Percentiles rank a stretch among this genome's conserved stretches.
These are phyloP conservation scores for Baccha elongata DNA, from an alignment of 2,888 invertebrate genomes.

Conservation along the genomic window DNA sequence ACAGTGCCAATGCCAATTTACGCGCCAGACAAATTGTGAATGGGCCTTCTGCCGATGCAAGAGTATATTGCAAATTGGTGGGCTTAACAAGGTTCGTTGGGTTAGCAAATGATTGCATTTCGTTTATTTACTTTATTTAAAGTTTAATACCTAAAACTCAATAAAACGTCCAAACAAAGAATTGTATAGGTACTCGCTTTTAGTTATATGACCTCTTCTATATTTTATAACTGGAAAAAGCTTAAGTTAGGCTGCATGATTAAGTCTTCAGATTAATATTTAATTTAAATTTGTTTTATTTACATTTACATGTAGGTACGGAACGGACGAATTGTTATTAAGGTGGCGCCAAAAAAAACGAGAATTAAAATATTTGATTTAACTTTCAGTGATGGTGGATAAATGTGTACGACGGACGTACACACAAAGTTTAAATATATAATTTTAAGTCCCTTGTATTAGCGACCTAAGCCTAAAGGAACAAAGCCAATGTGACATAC, in stretches of 20 bases:
- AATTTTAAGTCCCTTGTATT: too few species aligned
- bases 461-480: too few species aligned
- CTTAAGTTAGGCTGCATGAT: not conserved
- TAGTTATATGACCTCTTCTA: not conserved
- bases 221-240: not conserved
- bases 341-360: too few species aligned
- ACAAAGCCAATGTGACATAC: too few species aligned
- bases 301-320: too few species aligned
- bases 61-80: conserved; percentile 62
- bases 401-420: too few species aligned
- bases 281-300: not conserved
- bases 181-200: not conserved
- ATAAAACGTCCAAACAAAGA: not conserved
- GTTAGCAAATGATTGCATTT: conserved; percentile 42
- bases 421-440: too few species aligned
- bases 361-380: too few species aligned
- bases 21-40: conserved; percentile 48
- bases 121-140: conserved; percentile 10
- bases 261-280: not conserved
- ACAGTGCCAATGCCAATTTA: conserved; percentile 52
- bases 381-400: too few species aligned
- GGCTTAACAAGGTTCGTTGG: conserved; percentile 57
- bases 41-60: conserved; percentile 57
- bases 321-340: too few species aligned
- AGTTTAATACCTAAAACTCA: not conserved